Evolutionary conservation across 2,797 vertebrate species (phyloP), one percentile per base, ranked within the genome.

Genomic region (Pempheris klunzingeri): DNA sequence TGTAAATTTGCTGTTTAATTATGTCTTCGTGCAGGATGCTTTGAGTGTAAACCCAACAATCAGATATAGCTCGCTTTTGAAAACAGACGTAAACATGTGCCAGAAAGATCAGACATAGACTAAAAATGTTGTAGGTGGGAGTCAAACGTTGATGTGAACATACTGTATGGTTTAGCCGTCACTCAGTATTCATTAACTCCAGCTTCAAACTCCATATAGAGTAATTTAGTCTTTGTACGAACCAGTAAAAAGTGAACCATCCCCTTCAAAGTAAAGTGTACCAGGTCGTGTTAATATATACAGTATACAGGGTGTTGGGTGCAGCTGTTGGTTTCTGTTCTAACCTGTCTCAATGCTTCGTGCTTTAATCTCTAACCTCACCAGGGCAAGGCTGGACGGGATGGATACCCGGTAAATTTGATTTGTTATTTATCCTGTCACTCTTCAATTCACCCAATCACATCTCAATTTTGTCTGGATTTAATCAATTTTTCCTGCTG

Each of bases 331-430:
- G 26, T 87, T 78, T 86, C 61, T 87, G 69, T 78, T 87, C 87
- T 88, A 85, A 88, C 81, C 64, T 82, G 74, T 90, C 79, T 87
- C 70, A 77, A 65, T 88, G 89, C 85, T 90, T 90, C 89, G 74
- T 93, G 89, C 88, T 89, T 89, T 83, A 87, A 90, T 93, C 81
- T 93, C 87, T 95, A 96, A 96, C 95, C 91, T 94, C 94, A 93
- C 95, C 97, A 99, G 98, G 98, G 98, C 92, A 97, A 97, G 90
- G 93, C 96, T 93, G 98, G 98, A 97, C 96, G 97, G 22, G 97
- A 99, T 90, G 98, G 98, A 95, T 99, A 98, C 92, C 98, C 98
- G 97, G 97, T 99, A 99, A 99, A 82, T 91, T 84, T 79, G 55
- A 91, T 86, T 93, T 85, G 67, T 92, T 90, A 80, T 89, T 88